phyloP scores from a whole-genome alignment of 1,140 invertebrate genomes.

The Caerostris extrusa region DNA sequence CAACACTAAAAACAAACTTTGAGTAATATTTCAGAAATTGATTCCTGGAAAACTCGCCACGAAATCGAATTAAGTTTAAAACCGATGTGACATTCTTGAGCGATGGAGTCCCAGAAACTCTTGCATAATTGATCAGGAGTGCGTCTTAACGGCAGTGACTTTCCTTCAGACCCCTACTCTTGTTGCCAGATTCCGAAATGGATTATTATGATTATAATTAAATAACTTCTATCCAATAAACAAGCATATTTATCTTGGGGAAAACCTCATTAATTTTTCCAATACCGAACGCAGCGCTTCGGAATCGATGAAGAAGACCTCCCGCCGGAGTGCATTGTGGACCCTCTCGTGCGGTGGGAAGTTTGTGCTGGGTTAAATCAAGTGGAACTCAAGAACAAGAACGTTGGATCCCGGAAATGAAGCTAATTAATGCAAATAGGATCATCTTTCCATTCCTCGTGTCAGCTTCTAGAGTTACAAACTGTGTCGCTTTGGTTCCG shows the following conservation, averaged over 20 bases:
- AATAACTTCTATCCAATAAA: background rate
- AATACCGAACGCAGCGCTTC: background rate
- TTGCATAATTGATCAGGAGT: background rate
- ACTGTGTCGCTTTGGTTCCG: background rate
- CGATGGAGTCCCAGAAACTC: background rate
- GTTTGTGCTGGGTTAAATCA: background rate
- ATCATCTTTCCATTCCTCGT: background rate
- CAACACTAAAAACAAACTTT: no score
- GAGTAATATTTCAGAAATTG: no score
- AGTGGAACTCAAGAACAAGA: background rate
- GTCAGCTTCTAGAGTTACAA: background rate
- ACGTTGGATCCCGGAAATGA: background rate
- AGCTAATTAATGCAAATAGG: background rate
- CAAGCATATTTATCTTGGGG: background rate
- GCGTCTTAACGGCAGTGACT: background rate
- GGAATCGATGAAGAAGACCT: background rate
- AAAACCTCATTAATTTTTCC: slow-evolving; percentile 21
- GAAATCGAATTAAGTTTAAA: background rate
- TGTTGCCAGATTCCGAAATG: background rate
- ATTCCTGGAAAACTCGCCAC: no score
- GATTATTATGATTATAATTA: slow-evolving; percentile 33
- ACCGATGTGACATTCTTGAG: background rate
- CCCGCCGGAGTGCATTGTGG: background rate
- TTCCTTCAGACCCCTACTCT: background rate
- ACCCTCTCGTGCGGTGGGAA: background rate